Evolutionary conservation across 2,888 invertebrate species (phyloP), one percentile per base, ranked within the genome.

Genomic region (Lasioglossum figueresi): DNA sequence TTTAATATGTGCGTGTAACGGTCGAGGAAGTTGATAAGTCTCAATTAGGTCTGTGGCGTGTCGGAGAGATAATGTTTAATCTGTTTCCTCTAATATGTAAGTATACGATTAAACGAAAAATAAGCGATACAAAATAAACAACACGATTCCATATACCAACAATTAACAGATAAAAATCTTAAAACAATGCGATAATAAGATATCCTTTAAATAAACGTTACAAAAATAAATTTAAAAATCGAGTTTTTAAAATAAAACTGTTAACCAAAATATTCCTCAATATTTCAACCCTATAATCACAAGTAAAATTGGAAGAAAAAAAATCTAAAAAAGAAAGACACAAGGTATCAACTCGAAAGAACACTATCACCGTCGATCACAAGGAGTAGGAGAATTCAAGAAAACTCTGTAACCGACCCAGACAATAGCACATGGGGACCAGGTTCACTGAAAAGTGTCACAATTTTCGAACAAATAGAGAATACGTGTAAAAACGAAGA

Each of bases 31-130:
- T 68, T 14, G 73, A 74, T 73, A 83, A 81, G 52, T 23, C 27
- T 19, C 4, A 43, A 76, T 76, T 34, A n/a, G 23, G 6, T 3
- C 48, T n/a, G 16, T 14, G 34, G 34, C 27, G 40, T 56, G 31
- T 73, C 27, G 16, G n/a, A n/a, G n/a, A 82, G 81, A 82, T 77
- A 77, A 31, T 6, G 16, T 19, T 74, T 66, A 74, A 77, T 83
- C 83, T 73, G 43, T 27, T 56, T 37, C 16, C 63, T 66, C 31
- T 66, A 40, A 6, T 19, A 34, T 12, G 43, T 16, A 45, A 4
- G 31, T 27, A 45, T 43, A n/a, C 45, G 68, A 81, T 66, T 52
- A 68, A n/a, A 14, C 2, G 14, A 16, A 14, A 16, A 8, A 27
- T 16, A 31, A 10, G 1, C 3, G n/a, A 56, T n/a, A n/a, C 23